Evolutionary conservation across 2,113 vertebrate species (phyloP), one percentile per base, ranked within the genome.

Genomic region (Tamias sibiricus): DNA sequence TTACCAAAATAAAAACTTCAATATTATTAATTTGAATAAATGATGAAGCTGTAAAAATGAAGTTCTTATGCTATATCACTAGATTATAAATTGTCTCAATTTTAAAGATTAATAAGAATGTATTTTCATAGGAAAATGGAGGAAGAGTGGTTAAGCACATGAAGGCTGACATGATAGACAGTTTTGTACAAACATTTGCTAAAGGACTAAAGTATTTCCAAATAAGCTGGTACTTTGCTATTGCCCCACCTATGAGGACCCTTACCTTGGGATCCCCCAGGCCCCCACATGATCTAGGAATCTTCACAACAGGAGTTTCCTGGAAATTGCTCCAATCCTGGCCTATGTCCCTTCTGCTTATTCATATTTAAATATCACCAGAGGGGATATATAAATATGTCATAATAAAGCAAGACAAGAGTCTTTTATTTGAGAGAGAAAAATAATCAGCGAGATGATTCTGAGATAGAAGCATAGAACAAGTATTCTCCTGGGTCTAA

Each of bases 21-120:
- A n/a, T 57, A 52, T 81, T 66, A 68, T 7, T 84, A 79, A 90
- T 85, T 75, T 85, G 87, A 84, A 87, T 87, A 71, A 79, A 59
- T 88, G n/a, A 68, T 83, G 47, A 76, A n/a, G 19, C 30, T 85
- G 17, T 66, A 40, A 68, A 52, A 24, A 57, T 30, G 32, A 49
- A 85, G 9, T 76, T 49, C 28, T 47, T 9, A 1, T 62, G 22
- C 28, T 82, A 28, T 12, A 76, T 90, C 74, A 71, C 44, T 62
- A 83, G 52, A 30, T 59, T 66, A 54, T 0, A 72, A 77, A 37
- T 52, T 40, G 24, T 17, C 12, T 84, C 52, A 32, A 40, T 76
- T 92, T 84, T 24, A 52, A 74, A 83, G 44, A 76, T 76, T 59
- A 68, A 49, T n/a, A 47, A 62, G 44, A 59, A 26, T 49, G 19